Evolutionary conservation across 1,140 invertebrate species (phyloP).

Genomic region (Zaprionus camerounensis): DNA sequence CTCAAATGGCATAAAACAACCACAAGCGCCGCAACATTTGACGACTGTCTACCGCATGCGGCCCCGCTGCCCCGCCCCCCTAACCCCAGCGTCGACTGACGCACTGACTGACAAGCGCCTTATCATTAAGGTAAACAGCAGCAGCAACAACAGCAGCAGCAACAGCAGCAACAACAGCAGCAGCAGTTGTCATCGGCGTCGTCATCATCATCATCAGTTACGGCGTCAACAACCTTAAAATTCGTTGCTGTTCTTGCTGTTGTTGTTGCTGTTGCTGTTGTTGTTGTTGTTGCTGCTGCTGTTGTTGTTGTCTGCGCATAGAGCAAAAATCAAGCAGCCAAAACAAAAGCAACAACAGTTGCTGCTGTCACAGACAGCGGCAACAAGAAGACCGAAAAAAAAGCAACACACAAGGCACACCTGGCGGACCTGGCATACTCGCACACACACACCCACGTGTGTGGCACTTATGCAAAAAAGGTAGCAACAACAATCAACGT

Average conservation of each 20-base stretch:
- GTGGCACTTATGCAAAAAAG: slow-evolving; percentile 80
- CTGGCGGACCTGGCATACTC: slow-evolving; percentile 51
- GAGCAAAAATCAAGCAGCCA: slow-evolving; percentile 44
- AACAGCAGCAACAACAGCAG: slow-evolving; percentile 21
- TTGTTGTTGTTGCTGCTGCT: slow-evolving; percentile 4
- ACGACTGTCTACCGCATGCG: slow-evolving; percentile 56
- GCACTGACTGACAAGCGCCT: slow-evolving; percentile 78
- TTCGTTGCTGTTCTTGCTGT: slow-evolving; percentile 53
- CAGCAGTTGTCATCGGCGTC: slow-evolving; percentile 67
- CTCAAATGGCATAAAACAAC: slow-evolving; percentile 79
- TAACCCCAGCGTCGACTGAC: slow-evolving; percentile 22
- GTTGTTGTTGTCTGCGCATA: slow-evolving; percentile 28
- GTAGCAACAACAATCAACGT: slow-evolving; percentile 78
- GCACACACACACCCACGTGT: slow-evolving; percentile 25
- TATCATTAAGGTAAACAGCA: slow-evolving; percentile 81
- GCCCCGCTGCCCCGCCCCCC: background rate
- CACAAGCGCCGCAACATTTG: slow-evolving; percentile 78
- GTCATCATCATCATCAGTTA: slow-evolving; percentile 55
- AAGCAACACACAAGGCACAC: slow-evolving; percentile 37
- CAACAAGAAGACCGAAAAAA: slow-evolving; percentile 55
- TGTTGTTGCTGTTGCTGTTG: slow-evolving; percentile 28
- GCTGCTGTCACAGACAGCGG: slow-evolving; percentile 68
- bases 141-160: slow-evolving; percentile 32
- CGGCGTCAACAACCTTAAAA: slow-evolving; percentile 78
- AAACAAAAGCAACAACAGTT: slow-evolving; percentile 28